A percentile compares a stretch with the other conserved stretches of the same genome.
Conservation (phyloP, 2,113 vertebrate genomes). For the Pipa parva region DNA sequence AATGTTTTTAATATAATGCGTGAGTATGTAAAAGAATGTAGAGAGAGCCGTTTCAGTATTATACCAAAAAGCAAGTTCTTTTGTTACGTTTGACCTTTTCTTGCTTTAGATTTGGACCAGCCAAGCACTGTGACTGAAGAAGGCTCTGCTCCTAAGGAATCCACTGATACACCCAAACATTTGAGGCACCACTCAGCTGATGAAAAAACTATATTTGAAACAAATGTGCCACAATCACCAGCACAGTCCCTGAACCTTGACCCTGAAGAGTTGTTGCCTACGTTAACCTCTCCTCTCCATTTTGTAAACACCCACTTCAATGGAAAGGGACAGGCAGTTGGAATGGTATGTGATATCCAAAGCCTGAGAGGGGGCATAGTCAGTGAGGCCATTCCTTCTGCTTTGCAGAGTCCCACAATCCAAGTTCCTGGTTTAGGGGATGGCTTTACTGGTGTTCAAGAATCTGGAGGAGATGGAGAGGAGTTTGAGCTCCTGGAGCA, state of each 20-base stretch:
- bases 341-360: conserved; percentile 65
- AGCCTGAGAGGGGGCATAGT: conserved; percentile 80
- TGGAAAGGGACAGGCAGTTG: conserved; percentile 56
- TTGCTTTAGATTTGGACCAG: conserved; percentile 90
- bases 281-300: conserved; percentile 86
- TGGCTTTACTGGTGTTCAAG: conserved; percentile 49
- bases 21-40: no score
- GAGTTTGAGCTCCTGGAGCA: conserved; percentile 99
- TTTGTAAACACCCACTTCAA: conserved; percentile 99
- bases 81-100: no score
- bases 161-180: conserved; percentile 77
- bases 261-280: conserved; percentile 60
- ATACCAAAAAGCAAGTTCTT: no score
- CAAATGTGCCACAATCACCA: conserved; percentile 46
- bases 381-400: conserved; percentile 75
- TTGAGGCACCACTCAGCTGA: conserved; percentile 72
- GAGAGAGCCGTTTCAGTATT: no score
- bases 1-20: no score
- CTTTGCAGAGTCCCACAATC: conserved; percentile 66
- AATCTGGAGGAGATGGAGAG: conserved; percentile 72
- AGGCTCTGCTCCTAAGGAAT: conserved; percentile 75
- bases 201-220: conserved; percentile 55
- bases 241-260: conserved; percentile 64
- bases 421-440: conserved; percentile 57
- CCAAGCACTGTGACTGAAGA: conserved; percentile 91